These are phyloP conservation scores for Saccopteryx leptura DNA, from an alignment of 2,113 vertebrate species.

Conservation along the genomic window DNA sequence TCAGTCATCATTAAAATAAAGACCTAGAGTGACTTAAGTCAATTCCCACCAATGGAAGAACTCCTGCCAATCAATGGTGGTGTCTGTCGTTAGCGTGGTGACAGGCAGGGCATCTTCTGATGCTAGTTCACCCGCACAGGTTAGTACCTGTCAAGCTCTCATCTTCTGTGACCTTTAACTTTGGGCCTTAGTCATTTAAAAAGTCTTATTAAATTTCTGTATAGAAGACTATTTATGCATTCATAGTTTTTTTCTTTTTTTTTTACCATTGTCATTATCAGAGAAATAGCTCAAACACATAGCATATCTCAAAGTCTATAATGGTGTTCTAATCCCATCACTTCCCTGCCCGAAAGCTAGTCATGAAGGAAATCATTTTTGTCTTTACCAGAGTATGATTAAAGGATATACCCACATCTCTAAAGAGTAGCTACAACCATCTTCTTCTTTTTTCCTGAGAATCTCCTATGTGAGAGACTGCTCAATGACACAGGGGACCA, in stretches of 20 bases:
- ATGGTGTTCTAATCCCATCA: neutral
- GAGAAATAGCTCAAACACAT: neutral
- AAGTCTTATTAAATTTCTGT: conserved; percentile 10
- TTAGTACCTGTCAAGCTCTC: neutral
- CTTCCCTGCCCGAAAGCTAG: conserved; percentile 4
- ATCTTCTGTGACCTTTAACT: neutral
- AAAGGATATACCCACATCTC: neutral
- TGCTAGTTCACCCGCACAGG: neutral
- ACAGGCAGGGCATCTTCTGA: too few relatives aligned
- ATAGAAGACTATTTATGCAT: neutral
- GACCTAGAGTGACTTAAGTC: conserved; percentile 48
- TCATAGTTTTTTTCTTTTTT: conserved; percentile 54
- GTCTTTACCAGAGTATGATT: neutral
- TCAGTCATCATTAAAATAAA: conserved; percentile 76
- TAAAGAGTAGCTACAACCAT: neutral
- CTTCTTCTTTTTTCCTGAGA: neutral
- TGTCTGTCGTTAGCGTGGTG: neutral
- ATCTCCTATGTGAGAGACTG: neutral
- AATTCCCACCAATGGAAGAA: conserved; percentile 59
- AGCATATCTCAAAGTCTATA: neutral
- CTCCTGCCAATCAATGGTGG: conserved; percentile 17
- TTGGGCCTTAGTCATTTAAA: neutral
- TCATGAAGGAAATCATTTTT: conserved; percentile 40
- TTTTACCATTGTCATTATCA: neutral
- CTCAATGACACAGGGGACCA: neutral